A percentile compares a stretch with the other conserved stretches of the same genome.
phyloP scores from a whole-genome alignment of 1,140 invertebrate genomes.

The Cydia splendana region DNA sequence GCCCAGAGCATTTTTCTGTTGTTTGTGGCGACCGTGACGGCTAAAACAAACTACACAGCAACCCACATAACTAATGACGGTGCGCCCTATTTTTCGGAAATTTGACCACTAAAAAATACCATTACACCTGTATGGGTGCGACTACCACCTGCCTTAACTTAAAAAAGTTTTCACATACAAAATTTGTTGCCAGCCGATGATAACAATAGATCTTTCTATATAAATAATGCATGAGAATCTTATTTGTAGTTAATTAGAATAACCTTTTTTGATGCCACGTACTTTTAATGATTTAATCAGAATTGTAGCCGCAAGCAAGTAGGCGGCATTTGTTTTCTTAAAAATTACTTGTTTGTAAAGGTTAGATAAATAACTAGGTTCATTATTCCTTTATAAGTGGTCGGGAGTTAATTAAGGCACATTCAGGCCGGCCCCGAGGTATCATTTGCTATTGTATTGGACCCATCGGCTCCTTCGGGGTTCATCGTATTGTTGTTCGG shows the following conservation, averaged over 20 bases:
- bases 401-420: slow-evolving; percentile 71
- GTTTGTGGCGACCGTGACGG: slow-evolving; percentile 64
- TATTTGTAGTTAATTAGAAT: slow-evolving; percentile 36
- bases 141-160: slow-evolving; percentile 61
- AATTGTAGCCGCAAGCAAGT: slow-evolving; percentile 20
- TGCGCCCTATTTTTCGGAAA: slow-evolving; percentile 52
- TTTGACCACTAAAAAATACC: slow-evolving; percentile 41
- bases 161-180: slow-evolving; percentile 45
- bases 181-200: slow-evolving; percentile 44
- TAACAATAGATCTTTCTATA: slow-evolving; percentile 49
- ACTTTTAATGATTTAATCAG: slow-evolving; percentile 29
- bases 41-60: slow-evolving; percentile 68
- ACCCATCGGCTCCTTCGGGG: slow-evolving; percentile 70
- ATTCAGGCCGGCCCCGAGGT: slow-evolving; percentile 70
- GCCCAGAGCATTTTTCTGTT: slow-evolving; percentile 34
- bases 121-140: slow-evolving; percentile 56
- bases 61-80: slow-evolving; percentile 48
- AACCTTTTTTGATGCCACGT: slow-evolving; percentile 13
- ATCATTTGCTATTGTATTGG: slow-evolving; percentile 77
- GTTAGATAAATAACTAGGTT: slow-evolving; percentile 40
- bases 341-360: slow-evolving; percentile 32
- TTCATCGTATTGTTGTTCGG: slow-evolving; percentile 67
- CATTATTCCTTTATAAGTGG: slow-evolving; percentile 51
- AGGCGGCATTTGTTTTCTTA: slow-evolving; percentile 31
- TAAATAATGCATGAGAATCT: slow-evolving; percentile 41